Evolutionary conservation across 2,888 invertebrate species (phyloP).

Genomic region (Teleiodes luculella): DNA sequence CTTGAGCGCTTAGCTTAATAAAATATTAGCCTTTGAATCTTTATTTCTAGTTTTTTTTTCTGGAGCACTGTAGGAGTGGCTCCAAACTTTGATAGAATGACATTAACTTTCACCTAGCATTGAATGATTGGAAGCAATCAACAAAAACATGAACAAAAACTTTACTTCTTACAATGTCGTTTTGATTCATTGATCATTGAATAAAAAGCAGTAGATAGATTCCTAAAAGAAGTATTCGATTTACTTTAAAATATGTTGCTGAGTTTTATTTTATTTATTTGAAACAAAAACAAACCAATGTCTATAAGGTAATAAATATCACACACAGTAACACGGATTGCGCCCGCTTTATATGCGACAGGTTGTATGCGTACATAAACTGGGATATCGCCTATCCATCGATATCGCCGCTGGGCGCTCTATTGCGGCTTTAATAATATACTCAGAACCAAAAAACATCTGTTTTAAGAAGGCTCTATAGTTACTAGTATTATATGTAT

Average conservation of each 20-base stretch:
- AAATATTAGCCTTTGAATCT: slow-evolving; percentile 59
- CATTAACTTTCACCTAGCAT: slow-evolving; percentile 42
- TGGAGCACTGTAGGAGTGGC: slow-evolving; percentile 4
- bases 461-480: too few relatives aligned
- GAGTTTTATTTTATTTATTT: too few relatives aligned
- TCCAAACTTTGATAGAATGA: slow-evolving; percentile 32
- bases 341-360: too few relatives aligned
- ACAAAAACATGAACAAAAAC: slow-evolving; percentile 44
- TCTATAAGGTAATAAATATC: neutral
- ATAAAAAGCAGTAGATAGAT: slow-evolving; percentile 29
- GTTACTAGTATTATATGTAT: too few relatives aligned
- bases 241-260: neutral
- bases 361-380: too few relatives aligned
- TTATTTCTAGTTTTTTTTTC: slow-evolving; percentile 35
- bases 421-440: too few relatives aligned
- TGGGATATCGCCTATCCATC: too few relatives aligned
- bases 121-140: slow-evolving; percentile 28
- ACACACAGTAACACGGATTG: neutral
- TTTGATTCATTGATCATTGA: slow-evolving; percentile 49
- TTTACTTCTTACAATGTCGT: slow-evolving; percentile 38
- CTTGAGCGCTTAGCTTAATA: slow-evolving; percentile 68
- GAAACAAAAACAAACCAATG: too few relatives aligned
- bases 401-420: too few relatives aligned
- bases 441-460: too few relatives aligned
- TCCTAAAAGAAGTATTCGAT: neutral